Percentiles rank a stretch among this genome's conserved stretches.
Conservation (phyloP, 2,113 vertebrate species). For the Rhea americana region DNA sequence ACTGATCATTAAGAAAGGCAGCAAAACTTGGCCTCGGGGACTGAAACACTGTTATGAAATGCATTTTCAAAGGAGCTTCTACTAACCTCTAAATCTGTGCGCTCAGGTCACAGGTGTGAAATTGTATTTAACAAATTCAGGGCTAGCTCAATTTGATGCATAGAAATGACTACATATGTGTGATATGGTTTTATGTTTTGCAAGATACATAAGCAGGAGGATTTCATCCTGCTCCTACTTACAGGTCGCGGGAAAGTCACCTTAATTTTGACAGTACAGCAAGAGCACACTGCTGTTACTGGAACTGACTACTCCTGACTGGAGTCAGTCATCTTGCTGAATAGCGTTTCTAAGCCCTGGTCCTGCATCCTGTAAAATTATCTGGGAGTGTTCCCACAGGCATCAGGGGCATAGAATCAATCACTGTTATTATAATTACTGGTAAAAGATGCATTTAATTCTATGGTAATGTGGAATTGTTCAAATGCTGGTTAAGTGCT, state of each 20-base stretch:
- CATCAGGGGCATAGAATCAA: not conserved
- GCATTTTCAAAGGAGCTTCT: not conserved
- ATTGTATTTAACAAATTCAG: not conserved
- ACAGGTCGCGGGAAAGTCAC: not conserved
- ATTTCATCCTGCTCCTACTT: not conserved
- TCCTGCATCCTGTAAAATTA: not conserved
- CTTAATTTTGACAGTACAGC: not conserved
- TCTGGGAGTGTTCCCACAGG: not conserved
- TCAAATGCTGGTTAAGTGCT: not conserved
- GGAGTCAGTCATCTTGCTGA: not conserved
- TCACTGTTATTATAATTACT: constrained; percentile 29
- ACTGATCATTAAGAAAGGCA: not conserved
- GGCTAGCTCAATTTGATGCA: not conserved
- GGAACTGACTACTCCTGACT: not conserved
- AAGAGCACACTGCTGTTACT: not conserved
- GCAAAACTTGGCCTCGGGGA: not conserved
- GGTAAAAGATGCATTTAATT: constrained; percentile 17
- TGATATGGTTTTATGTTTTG: not conserved
- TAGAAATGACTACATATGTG: not conserved
- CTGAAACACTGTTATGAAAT: not conserved
- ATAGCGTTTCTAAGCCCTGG: not conserved
- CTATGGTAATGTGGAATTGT: not conserved
- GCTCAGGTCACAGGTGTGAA: not conserved
- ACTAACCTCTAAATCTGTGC: not conserved
- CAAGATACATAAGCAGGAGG: not conserved